These are phyloP conservation scores for Cinclus mexicanus DNA, from an alignment of 2,113 vertebrate species.

Conservation along the genomic window DNA sequence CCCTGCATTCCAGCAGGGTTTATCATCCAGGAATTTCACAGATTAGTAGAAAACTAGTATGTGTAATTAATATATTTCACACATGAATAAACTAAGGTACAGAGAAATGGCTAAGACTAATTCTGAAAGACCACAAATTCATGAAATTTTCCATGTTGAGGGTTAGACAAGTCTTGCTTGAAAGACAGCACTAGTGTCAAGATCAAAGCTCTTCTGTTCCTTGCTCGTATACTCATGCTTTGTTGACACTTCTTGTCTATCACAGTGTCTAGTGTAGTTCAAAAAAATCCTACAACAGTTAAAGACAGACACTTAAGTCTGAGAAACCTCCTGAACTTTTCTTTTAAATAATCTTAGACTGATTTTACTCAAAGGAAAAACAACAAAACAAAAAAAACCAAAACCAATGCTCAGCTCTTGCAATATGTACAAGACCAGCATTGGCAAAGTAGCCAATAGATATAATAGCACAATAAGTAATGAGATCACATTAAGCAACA, in stretches of 20 bases:
- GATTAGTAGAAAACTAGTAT: neutral
- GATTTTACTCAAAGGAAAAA: neutral
- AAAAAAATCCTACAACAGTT: neutral
- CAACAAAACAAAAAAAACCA: neutral
- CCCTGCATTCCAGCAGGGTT: neutral
- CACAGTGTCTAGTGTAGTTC: neutral
- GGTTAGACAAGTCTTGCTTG: neutral
- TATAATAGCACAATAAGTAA: neutral
- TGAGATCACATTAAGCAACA: neutral
- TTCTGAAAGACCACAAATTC: neutral
- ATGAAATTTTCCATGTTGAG: neutral
- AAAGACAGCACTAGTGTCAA: neutral
- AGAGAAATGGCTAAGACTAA: neutral
- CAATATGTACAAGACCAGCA: neutral
- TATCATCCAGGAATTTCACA: neutral
- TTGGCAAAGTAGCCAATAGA: neutral
- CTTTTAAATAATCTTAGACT: neutral
- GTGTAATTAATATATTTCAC: neutral
- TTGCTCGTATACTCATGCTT: neutral
- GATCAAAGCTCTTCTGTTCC: neutral
- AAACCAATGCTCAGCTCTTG: neutral
- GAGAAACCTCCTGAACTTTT: neutral
- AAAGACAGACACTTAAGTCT: neutral
- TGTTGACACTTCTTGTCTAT: neutral
- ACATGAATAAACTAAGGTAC: neutral